Base-by-base conservation (phyloP, 1,140 invertebrate species). In the Coelopa frigida region DNA sequence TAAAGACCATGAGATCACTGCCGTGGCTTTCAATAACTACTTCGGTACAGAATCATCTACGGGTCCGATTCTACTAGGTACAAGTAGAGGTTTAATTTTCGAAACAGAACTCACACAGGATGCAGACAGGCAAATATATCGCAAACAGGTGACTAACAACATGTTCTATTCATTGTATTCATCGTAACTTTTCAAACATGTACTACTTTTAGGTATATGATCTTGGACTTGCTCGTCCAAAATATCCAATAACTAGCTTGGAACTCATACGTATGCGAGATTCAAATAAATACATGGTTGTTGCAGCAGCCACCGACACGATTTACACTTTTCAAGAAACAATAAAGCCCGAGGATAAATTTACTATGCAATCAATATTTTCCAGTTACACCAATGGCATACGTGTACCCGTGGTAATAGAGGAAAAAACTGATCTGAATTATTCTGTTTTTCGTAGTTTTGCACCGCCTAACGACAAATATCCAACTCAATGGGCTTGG, bases 61-160 rank as follows among this genome's bases (percentile, higher is more conserved):
- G 1, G 86, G 86, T 4, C 78, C 87, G 1, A 92, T 96, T 52
- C 70, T 97, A 15, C 57, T 96, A 4, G 94, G 93, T 15, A 95
- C 91, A 1, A 87, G 86, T 12, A 87, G 86, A 64, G 94, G 92
- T 17, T 68, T 90, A n/a, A 86, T 97, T 53, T 83, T 94, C 70
- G 93, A 96, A 68, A 89, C 87, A 2, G 90, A 94, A 68, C 74
- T 97, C 32, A 79, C 79, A 22, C 72, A 81, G 18, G 83, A 86
- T 27, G 87, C 84, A 56, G 87, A 89, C 40, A 83, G 85, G 59
- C 84, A 90, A 59, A 70, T 82, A 43, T 88, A 94, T 72, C 86
- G 85, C 75, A 89, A 85, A 74, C 89, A 93, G 78, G 88, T 93
- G 76, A 23, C 1, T 26, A 21, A 5, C 2, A 43, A 37, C 14